Evolutionary conservation across 2,888 invertebrate species (phyloP).

Genomic region (Bombylius discolor): DNA sequence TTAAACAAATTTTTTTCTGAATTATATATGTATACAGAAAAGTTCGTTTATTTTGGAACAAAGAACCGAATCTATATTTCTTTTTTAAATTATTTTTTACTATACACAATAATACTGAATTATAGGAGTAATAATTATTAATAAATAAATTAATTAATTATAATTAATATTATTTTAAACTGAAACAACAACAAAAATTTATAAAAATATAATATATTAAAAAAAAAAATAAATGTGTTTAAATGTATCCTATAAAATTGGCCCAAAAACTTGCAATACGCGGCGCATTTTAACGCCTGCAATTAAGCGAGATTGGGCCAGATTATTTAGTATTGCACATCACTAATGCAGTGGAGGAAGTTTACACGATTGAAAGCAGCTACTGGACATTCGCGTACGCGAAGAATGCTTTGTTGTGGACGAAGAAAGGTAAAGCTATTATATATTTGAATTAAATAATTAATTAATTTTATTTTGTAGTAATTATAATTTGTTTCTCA

Average conservation of each 20-base stretch:
- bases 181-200: not conserved
- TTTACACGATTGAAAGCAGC: conserved; percentile 65
- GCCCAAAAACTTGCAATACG: conserved; percentile 11
- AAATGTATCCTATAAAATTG: conserved; percentile 12
- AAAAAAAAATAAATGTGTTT: conserved; percentile 9
- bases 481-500: too few relatives aligned
- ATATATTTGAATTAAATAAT: too few relatives aligned
- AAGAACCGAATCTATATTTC: too few relatives aligned
- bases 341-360: conserved; percentile 68
- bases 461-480: too few relatives aligned
- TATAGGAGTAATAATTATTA: too few relatives aligned
- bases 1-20: too few relatives aligned
- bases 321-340: conserved; percentile 11
- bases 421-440: conserved; percentile 66
- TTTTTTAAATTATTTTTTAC: too few relatives aligned
- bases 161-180: too few relatives aligned
- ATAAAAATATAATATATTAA: not conserved
- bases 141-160: too few relatives aligned
- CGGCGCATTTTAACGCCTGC: conserved; percentile 10
- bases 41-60: too few relatives aligned
- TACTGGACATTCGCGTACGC: conserved; percentile 63
- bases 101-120: too few relatives aligned
- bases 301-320: conserved; percentile 11
- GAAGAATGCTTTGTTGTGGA: conserved; percentile 90
- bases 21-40: too few relatives aligned